Base-by-base conservation (phyloP, 2,113 vertebrate genomes). In the Ia io region DNA sequence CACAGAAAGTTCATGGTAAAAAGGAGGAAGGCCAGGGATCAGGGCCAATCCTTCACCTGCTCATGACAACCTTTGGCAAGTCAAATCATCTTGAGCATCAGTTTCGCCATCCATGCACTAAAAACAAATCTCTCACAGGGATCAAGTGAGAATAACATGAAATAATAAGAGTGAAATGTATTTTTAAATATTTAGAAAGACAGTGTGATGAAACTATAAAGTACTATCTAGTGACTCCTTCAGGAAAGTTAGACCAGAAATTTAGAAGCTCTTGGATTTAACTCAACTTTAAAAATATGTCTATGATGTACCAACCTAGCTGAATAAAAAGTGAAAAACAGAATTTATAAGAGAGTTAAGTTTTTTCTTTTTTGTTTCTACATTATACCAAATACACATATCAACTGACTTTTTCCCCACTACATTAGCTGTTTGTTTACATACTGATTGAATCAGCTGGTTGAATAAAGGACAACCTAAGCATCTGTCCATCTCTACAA, bases 201-300 rank as follows among this genome's bases (percentile, higher is more conserved):
- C 76, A 22, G 6, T 71, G 10, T 70, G 82, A 67, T 86, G 70
- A 89, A 95, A 90, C 40, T 47, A 61, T 44, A 67, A 93, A 96
- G 37, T 25, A 78, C 37, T 79, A 44, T 35, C 35, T 37, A 70
- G 13, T 86, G 47, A 80, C 42, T 56, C 70, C 80, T 79, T 67
- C 49, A 84, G 67, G 69, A 82, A 93, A 88, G 71, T 63, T 53
- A 90, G 17, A 61, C 12, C 30, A 82, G 35, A 76, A 82, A 84
- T 67, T 53, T 69, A 95, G 69, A 82, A 88, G 47, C 67, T 44
- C 35, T 96, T 32, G 4, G 25, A 49, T 90, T 77, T 92, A 90
- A 96, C 53, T 95, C 69, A 69, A 30, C 77, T 95, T 92, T 88
- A 47, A 95, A 95, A 96, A 42, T 65, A 42, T 49, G 65, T 86